Conservation (phyloP, 2,113 vertebrate species). For the Poicephalus gulielmi region DNA sequence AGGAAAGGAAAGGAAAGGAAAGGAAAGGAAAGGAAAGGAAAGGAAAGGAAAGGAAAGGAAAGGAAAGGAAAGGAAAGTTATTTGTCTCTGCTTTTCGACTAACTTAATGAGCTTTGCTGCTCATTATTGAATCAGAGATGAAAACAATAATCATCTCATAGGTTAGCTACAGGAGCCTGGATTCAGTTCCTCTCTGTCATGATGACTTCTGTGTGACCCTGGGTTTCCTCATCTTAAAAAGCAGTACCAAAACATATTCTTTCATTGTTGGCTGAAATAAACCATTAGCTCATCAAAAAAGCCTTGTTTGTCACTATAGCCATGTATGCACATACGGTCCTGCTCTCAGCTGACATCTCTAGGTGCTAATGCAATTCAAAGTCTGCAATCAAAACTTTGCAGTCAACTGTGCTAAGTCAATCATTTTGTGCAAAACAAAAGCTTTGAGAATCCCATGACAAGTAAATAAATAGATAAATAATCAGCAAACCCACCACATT, state of each 20-base stretch:
- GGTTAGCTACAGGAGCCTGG: background rate
- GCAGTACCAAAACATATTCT: background rate
- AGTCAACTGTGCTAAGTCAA: background rate
- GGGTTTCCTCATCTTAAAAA: background rate
- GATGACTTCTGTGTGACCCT: background rate
- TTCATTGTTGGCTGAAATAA: conserved; percentile 13
- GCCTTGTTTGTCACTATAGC: background rate
- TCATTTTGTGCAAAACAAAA: background rate
- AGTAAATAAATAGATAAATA: conserved; percentile 21
- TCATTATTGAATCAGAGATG: background rate
- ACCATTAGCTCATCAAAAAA: background rate
- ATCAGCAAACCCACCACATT: background rate
- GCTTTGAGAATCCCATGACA: background rate
- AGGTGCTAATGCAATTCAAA: conserved; percentile 33
- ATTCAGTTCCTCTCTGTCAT: background rate
- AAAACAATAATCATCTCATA: background rate
- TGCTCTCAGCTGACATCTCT: conserved; percentile 23
- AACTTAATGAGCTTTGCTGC: background rate
- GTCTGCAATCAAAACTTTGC: conserved; percentile 9
- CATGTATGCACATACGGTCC: background rate
- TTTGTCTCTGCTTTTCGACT: background rate
- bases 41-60: too few species aligned
- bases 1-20: background rate
- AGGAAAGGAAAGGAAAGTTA: background rate
- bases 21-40: background rate